Conservation (phyloP, 1,140 invertebrate species). For the Drosophila suzukii region DNA sequence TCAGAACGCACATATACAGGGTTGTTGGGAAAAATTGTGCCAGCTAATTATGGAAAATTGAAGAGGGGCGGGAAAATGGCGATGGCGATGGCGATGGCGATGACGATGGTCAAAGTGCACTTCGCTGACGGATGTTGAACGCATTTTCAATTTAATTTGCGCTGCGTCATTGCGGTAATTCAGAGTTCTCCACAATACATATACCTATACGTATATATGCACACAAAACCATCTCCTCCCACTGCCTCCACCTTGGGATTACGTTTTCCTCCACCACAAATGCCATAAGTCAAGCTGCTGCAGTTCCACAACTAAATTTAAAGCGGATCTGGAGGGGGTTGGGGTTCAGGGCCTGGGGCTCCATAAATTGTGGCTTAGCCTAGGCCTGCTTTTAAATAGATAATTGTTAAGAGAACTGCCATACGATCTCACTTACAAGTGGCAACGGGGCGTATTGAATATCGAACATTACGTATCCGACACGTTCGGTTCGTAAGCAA, state of each 20-base stretch:
- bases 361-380: slow-evolving; percentile 46
- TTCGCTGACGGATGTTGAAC: slow-evolving; percentile 11
- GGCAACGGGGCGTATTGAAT: slow-evolving; percentile 43
- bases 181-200: not conserved
- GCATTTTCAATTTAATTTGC: slow-evolving; percentile 54
- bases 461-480: slow-evolving; percentile 45
- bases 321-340: slow-evolving; percentile 17
- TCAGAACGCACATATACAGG: slow-evolving; percentile 14
- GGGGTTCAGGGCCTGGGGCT: slow-evolving; percentile 3
- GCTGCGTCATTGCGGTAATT: slow-evolving; percentile 73
- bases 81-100: too few relatives aligned
- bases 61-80: slow-evolving; percentile 12
- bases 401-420: slow-evolving; percentile 61
- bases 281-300: slow-evolving; percentile 43
- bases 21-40: slow-evolving; percentile 58
- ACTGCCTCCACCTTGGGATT: slow-evolving; percentile 23
- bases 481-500: not conserved
- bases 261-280: slow-evolving; percentile 41
- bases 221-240: slow-evolving; percentile 4
- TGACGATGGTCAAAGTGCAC: slow-evolving; percentile 41
- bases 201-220: too few relatives aligned
- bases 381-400: slow-evolving; percentile 58
- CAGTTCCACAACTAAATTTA: slow-evolving; percentile 61
- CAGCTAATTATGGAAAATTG: slow-evolving; percentile 61
- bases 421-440: slow-evolving; percentile 43